Evolutionary conservation across 2,888 invertebrate genomes (phyloP).

Genomic region (Lacanobia wlatinum): DNA sequence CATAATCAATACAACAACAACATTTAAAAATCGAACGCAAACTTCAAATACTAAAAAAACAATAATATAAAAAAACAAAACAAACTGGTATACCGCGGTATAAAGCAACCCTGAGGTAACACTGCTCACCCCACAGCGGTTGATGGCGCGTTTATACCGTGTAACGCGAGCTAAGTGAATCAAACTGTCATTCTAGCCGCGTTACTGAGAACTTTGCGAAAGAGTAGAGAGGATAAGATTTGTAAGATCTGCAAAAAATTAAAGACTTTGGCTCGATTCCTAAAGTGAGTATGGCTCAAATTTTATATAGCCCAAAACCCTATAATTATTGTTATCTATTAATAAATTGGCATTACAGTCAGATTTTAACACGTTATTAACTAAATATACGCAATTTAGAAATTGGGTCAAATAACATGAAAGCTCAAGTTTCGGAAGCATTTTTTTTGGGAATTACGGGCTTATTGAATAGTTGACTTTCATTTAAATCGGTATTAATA

Average conservation of each 20-base stretch:
- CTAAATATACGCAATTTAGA: no score
- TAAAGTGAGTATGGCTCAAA: not conserved
- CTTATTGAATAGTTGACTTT: no score
- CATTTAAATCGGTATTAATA: no score
- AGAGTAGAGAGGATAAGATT: conserved; percentile 68
- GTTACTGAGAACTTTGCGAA: conserved; percentile 73
- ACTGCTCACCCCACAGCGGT: conserved; percentile 69
- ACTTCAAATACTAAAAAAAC: conserved; percentile 9
- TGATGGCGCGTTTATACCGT: conserved; percentile 86
- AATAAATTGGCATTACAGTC: no score
- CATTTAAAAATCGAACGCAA: conserved; percentile 8
- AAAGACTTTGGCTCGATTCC: not conserved
- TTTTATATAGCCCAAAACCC: no score
- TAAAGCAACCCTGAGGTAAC: conserved; percentile 64
- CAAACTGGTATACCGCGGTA: conserved; percentile 35
- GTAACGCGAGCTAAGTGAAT: conserved; percentile 90
- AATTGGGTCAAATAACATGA: no score
- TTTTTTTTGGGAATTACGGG: no score
- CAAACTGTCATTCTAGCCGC: conserved; percentile 90
- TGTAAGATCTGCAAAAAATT: not conserved
- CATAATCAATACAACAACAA: conserved; percentile 13
- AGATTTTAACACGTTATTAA: no score
- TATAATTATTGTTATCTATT: no score
- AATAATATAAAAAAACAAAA: conserved; percentile 24
- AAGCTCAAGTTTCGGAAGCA: no score